phyloP scores from a whole-genome alignment of 2,113 vertebrate species.

The Melospiza georgiana region DNA sequence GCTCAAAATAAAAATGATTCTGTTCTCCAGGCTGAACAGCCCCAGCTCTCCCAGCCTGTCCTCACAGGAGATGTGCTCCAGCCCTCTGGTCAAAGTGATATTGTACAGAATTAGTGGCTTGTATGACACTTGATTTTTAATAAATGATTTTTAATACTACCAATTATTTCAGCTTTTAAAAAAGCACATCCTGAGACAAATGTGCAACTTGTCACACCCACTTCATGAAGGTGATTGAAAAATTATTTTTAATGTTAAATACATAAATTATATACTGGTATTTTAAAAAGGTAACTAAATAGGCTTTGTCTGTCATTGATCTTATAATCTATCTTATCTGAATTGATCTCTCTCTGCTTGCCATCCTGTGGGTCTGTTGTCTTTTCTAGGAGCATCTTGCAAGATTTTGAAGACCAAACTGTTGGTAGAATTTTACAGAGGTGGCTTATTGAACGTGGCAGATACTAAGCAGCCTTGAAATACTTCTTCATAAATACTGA shows the following conservation, averaged over 20 bases:
- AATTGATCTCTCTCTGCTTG: neutral
- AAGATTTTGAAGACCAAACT: neutral
- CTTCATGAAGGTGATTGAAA: neutral
- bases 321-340: fast-evolving
- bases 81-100: neutral
- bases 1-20: neutral
- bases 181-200: neutral
- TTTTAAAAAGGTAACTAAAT: neutral
- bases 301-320: neutral
- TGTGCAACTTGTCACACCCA: neutral
- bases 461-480: neutral
- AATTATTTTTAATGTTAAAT: neutral
- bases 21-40: neutral
- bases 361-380: neutral
- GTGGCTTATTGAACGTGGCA: neutral
- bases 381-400: neutral
- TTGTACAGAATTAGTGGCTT: neutral
- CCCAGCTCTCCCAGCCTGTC: neutral
- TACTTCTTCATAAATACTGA: neutral
- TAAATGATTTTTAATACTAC: neutral
- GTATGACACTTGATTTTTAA: neutral
- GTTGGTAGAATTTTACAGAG: neutral
- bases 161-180: neutral
- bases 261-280: neutral
- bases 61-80: neutral